Percentiles rank a stretch among this genome's conserved stretches.
Conservation (phyloP, 2,888 invertebrate species). For the Notodonta dromedarius region DNA sequence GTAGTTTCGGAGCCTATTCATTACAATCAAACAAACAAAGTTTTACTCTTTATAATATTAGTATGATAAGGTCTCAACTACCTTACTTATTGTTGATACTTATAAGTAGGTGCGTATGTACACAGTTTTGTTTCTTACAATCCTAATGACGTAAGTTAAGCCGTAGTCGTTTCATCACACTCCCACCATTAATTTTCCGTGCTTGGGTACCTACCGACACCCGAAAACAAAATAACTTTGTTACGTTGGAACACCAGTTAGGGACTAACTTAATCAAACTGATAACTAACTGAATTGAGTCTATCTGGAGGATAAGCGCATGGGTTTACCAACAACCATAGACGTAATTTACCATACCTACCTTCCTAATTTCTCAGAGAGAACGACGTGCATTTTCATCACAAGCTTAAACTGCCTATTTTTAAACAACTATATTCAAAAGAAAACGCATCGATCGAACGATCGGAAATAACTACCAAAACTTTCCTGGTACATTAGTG, state of each 20-base stretch:
- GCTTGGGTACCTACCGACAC: slow-evolving; percentile 35
- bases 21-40: too few species aligned
- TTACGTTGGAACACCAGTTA: slow-evolving; percentile 38
- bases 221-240: slow-evolving; percentile 54
- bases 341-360: too few species aligned
- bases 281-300: slow-evolving; percentile 8
- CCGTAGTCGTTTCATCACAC: slow-evolving; percentile 49
- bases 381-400: too few species aligned
- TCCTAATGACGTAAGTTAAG: slow-evolving; percentile 42
- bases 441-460: too few species aligned
- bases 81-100: neutral
- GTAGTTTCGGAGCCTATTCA: too few species aligned
- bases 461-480: too few species aligned
- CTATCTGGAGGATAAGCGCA: neutral
- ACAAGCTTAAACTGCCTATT: too few species aligned
- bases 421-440: too few species aligned
- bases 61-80: too few species aligned
- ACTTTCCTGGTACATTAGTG: too few species aligned
- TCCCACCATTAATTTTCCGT: slow-evolving; percentile 55
- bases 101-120: neutral
- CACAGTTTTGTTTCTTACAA: neutral
- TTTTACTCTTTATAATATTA: too few species aligned
- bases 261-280: slow-evolving; percentile 15
- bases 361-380: too few species aligned
- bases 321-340: neutral